These are phyloP conservation scores for Pygoscelis adeliae DNA, from an alignment of 2,113 vertebrate species.

Conservation along the genomic window DNA sequence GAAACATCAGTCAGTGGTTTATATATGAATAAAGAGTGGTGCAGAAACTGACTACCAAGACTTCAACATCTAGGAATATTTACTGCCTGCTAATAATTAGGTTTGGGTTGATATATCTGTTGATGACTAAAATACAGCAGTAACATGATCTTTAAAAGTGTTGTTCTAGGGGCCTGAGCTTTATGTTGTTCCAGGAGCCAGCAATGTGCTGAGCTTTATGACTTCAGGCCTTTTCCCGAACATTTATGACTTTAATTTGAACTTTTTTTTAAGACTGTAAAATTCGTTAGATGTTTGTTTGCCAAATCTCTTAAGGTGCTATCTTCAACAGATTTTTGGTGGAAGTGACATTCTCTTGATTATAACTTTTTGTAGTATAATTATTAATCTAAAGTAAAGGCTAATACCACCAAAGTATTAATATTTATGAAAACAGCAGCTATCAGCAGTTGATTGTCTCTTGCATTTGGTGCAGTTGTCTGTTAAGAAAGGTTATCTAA, in stretches of 20 bases:
- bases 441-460: not conserved
- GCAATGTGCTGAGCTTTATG: not conserved
- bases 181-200: not conserved
- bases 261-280: not conserved
- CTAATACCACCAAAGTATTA: not conserved
- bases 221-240: not conserved
- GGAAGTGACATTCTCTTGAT: not conserved
- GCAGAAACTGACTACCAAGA: not conserved
- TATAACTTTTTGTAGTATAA: not conserved
- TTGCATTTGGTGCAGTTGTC: not conserved
- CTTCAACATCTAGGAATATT: not conserved
- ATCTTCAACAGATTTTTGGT: not conserved
- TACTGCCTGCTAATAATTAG: not conserved
- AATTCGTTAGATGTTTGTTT: not conserved
- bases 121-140: not conserved
- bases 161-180: not conserved
- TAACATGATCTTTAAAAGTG: not conserved
- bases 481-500: not conserved
- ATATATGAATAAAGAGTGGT: not conserved
- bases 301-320: not conserved
- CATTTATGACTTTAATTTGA: not conserved
- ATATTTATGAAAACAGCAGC: not conserved
- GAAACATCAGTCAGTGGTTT: not conserved
- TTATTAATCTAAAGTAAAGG: not conserved
- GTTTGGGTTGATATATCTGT: not conserved